A percentile compares a stretch with the other conserved stretches of the same genome.
Evolutionary conservation across 2,797 vertebrate species (phyloP).

Genomic region (Sebastes oblongus): DNA sequence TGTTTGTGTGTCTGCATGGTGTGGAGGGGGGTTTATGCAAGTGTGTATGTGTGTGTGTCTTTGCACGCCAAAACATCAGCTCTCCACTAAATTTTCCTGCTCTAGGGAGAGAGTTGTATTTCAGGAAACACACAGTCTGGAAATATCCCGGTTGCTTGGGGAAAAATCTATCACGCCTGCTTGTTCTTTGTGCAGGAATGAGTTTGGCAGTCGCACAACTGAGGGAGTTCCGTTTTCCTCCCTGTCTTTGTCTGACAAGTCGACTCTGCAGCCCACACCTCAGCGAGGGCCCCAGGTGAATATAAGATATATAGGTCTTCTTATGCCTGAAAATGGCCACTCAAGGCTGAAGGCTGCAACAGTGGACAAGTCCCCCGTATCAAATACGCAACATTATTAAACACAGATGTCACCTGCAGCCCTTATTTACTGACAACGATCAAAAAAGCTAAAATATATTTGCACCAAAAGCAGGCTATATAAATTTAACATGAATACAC

Average conservation of each 20-base stretch:
- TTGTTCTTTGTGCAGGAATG: constrained; percentile 53
- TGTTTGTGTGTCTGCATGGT: constrained; percentile 27
- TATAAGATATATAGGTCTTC: constrained; percentile 32
- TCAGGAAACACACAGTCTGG: constrained; percentile 59
- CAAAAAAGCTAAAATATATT: neutral
- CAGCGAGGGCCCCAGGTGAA: constrained; percentile 46
- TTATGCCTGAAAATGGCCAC: constrained; percentile 29
- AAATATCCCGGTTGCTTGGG: constrained; percentile 62
- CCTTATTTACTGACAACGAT: constrained; percentile 4
- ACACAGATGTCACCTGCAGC: constrained; percentile 1
- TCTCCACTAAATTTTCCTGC: constrained; percentile 44
- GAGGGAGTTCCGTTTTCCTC: constrained; percentile 52
- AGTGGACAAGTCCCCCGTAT: neutral
- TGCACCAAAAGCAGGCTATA: neutral
- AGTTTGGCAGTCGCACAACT: constrained; percentile 47
- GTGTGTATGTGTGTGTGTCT: constrained; percentile 19
- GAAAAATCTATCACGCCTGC: constrained; percentile 53
- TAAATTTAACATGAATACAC: neutral
- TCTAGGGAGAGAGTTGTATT: constrained; percentile 62
- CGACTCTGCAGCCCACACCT: constrained; percentile 24
- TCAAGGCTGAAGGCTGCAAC: neutral
- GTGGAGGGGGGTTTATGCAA: neutral
- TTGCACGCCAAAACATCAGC: constrained; percentile 28
- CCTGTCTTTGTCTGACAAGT: constrained; percentile 56
- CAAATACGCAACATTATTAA: neutral